phyloP scores from a whole-genome alignment of 2,113 vertebrate genomes.

The Syngnathus typhle region DNA sequence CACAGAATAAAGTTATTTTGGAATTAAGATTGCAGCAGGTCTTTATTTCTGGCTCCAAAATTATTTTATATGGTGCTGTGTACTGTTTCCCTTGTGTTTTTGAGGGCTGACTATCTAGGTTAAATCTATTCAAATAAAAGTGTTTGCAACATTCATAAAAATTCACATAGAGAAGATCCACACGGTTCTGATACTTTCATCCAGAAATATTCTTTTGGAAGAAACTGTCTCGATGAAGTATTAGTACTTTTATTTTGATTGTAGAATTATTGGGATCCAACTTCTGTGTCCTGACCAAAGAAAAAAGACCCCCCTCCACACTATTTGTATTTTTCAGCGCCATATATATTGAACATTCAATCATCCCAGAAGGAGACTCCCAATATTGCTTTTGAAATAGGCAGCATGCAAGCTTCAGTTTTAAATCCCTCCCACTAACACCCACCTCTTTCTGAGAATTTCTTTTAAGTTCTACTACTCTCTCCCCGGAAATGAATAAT shows the following conservation, averaged over 20 bases:
- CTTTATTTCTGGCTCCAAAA: background rate
- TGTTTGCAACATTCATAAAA: background rate
- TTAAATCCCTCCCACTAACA: conserved; percentile 33
- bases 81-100: background rate
- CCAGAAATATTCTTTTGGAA: background rate
- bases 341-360: background rate
- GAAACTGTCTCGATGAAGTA: too few relatives aligned
- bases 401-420: conserved; percentile 11
- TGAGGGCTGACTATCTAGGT: background rate
- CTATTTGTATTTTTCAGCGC: background rate
- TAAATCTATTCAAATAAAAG: background rate
- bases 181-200: background rate
- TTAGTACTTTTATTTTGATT: too few relatives aligned
- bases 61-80: background rate
- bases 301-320: background rate
- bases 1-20: conserved; percentile 13
- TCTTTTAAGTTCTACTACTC: conserved; percentile 35
- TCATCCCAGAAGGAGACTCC: background rate
- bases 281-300: too few relatives aligned
- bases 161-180: background rate
- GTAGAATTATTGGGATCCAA: too few relatives aligned
- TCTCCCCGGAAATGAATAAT: conserved; percentile 30
- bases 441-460: conserved; percentile 36
- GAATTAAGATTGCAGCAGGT: background rate
- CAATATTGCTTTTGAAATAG: background rate